These are phyloP conservation scores for Trissolcus japonicus DNA, from an alignment of 2,888 invertebrate genomes.

Conservation along the genomic window DNA sequence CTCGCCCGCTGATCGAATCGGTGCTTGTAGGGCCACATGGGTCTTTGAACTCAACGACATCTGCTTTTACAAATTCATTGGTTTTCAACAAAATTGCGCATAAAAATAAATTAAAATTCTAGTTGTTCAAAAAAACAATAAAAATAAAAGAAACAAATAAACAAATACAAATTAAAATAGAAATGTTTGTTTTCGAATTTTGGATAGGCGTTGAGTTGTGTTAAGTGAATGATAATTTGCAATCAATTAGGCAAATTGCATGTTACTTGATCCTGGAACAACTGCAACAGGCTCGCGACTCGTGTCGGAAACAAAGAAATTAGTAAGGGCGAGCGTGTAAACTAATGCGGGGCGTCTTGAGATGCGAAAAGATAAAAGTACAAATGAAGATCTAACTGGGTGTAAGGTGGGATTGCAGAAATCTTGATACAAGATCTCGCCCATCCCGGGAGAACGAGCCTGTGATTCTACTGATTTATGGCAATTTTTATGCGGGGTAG, in stretches of 20 bases:
- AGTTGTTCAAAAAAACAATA: no score
- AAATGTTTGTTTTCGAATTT: no score
- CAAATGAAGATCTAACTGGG: slow-evolving; percentile 64
- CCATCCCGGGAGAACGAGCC: slow-evolving; percentile 60
- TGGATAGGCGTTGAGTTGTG: no score
- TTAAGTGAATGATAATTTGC: no score
- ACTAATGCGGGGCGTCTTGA: slow-evolving; percentile 53
- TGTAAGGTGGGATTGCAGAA: slow-evolving; percentile 62
- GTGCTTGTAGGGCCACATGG: slow-evolving; percentile 55
- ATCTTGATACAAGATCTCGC: slow-evolving; percentile 65
- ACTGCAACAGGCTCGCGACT: background rate
- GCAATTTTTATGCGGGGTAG: slow-evolving; percentile 70
- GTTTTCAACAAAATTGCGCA: no score
- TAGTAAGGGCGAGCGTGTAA: slow-evolving; percentile 43
- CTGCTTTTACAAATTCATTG: slow-evolving; percentile 46
- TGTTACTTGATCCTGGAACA: no score
- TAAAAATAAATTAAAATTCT: no score
- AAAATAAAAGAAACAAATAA: no score
- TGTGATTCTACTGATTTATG: slow-evolving; percentile 72
- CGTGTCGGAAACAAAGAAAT: slow-evolving; percentile 52
- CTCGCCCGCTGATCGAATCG: slow-evolving; percentile 58
- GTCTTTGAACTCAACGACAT: slow-evolving; percentile 59
- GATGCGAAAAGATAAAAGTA: slow-evolving; percentile 57
- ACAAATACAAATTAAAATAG: no score
- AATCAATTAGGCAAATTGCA: no score